Base-by-base conservation (phyloP, 92 coral and sea anemone genomes). In the Virgularia gustaviana region DNA sequence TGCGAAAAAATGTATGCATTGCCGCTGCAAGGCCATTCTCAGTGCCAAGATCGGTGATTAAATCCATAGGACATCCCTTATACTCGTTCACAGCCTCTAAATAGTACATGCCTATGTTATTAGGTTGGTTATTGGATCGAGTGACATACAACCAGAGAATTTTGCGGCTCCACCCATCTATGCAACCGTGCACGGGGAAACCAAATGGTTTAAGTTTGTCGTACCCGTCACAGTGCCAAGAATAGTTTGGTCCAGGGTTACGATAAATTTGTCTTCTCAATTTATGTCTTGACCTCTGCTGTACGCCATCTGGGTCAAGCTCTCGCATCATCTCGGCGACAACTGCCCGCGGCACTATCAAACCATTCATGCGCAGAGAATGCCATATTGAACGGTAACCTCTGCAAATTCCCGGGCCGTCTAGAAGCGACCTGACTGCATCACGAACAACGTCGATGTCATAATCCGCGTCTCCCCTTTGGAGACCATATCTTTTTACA, bases 191-290 rank as follows among this genome's bases (percentile, higher is more conserved):
- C n/a, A n/a, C n/a, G n/a, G n/a, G n/a, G n/a, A n/a, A n/a, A n/a
- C n/a, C n/a, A n/a, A n/a, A n/a, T n/a, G n/a, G n/a, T n/a, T n/a
- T n/a, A n/a, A n/a, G n/a, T n/a, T n/a, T n/a, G n/a, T n/a, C n/a
- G n/a, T n/a, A n/a, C n/a, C n/a, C n/a, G n/a, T n/a, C n/a, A 25
- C 75, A 72, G 63, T 79, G 85, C 85, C 81, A 72, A 13, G 85
- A 33, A 38, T 33, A 61, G 44, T 77, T 74, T 30, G 83, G 86
- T 56, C 83, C 83, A 33, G 60, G 52, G 41, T 64, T 65, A 36
- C 64, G 86, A 44, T 81, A 81, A 19, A 78, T 55, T n/a, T 81
- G 38, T 64, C 86, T 76, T 37, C 47, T 78, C 74, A 76, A 70
- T 52, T 73, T 38, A 77, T 82, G 86, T 24, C 65, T 75, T 66